phyloP scores from a whole-genome alignment of 2,113 vertebrate genomes.

The Saimiri boliviensis region DNA sequence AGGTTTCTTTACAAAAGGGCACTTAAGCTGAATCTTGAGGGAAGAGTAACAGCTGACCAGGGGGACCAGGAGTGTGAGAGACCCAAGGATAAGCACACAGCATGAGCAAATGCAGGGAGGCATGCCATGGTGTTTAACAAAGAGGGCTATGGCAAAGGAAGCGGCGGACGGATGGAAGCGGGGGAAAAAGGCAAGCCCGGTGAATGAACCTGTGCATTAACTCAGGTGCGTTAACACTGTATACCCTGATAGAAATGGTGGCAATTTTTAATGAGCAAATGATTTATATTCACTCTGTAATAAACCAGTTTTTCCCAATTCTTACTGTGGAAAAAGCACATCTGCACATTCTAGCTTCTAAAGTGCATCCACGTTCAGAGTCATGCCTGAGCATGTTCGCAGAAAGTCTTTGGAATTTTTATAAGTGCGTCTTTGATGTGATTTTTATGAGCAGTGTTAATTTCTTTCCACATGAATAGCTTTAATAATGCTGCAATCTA shows the following conservation, averaged over 20 bases:
- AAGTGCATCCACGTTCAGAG: conserved; percentile 56
- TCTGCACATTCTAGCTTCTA: conserved; percentile 51
- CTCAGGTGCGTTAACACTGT: neutral
- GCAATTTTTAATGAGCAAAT: conserved; percentile 14
- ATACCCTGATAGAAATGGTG: neutral
- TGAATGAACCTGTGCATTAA: neutral
- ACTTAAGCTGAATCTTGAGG: neutral
- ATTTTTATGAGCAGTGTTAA: conserved; percentile 79
- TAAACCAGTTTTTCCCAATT: neutral
- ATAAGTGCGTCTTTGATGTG: conserved; percentile 58
- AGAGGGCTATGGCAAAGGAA: neutral
- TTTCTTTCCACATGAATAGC: conserved; percentile 78
- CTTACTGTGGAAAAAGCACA: neutral
- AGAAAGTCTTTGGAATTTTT: conserved; percentile 69
- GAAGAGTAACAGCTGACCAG: neutral
- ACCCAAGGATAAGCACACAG: neutral
- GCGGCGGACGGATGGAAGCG: rapidly evolving
- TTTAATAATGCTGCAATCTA: conserved; percentile 74
- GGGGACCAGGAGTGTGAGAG: neutral
- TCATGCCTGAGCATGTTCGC: conserved; percentile 63
- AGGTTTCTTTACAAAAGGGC: neutral
- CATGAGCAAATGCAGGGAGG: neutral
- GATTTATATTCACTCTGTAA: neutral
- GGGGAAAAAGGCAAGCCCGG: neutral
- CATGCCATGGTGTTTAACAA: neutral